A percentile compares a stretch with the other conserved stretches of the same genome.
Evolutionary conservation across 2,888 invertebrate genomes (phyloP).

Genomic region (Drosophila nigritarsus): DNA sequence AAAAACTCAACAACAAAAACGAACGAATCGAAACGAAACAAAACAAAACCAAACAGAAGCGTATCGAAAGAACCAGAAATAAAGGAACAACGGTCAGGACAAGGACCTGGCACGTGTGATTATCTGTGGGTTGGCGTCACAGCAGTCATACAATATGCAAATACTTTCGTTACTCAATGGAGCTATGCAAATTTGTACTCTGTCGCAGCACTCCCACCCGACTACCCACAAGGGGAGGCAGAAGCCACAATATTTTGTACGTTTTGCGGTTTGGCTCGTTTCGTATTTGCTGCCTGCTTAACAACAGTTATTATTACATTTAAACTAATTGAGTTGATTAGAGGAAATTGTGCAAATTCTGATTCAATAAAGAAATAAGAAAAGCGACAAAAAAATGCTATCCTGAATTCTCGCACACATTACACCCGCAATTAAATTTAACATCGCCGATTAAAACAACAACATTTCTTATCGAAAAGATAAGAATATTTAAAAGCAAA

Average conservation of each 20-base stretch:
- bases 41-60: conserved; percentile 5
- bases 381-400: conserved; percentile 12
- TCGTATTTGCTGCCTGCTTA: conserved; percentile 52
- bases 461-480: conserved; percentile 2
- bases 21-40: conserved; percentile 14
- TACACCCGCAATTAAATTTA: conserved; percentile 1
- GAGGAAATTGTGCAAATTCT: conserved; percentile 62
- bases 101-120: conserved; percentile 59
- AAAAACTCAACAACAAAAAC: not conserved
- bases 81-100: conserved; percentile 55
- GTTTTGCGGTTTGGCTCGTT: conserved; percentile 61
- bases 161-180: conserved; percentile 58
- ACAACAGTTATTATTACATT: conserved; percentile 72
- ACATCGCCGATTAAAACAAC: not conserved
- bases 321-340: conserved; percentile 77
- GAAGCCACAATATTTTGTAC: conserved; percentile 48
- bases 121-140: conserved; percentile 56
- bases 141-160: conserved; percentile 71
- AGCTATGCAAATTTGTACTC: conserved; percentile 65
- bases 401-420: conserved; percentile 1
- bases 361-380: conserved; percentile 41
- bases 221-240: not conserved
- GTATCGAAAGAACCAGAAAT: conserved; percentile 55
- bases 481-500: not conserved
- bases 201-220: not conserved